phyloP scores from a whole-genome alignment of 2,888 invertebrate species.

The Tenthredo distinguenda region DNA sequence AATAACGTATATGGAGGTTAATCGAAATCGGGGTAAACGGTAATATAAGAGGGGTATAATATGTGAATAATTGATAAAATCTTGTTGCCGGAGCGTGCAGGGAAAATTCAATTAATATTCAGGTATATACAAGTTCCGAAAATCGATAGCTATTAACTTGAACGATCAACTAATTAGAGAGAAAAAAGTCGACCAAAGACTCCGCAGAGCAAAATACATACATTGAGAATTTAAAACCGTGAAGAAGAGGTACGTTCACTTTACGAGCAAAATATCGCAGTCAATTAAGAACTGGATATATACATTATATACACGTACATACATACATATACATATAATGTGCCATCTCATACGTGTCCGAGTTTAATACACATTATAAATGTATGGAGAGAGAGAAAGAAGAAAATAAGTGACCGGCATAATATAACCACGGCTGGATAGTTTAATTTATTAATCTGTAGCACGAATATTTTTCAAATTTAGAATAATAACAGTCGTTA shows the following conservation, averaged over 20 bases:
- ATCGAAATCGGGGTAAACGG: not conserved
- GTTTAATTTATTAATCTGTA: constrained; percentile 31
- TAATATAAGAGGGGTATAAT: not conserved
- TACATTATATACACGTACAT: not conserved
- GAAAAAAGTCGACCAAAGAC: not conserved
- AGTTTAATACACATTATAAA: not conserved
- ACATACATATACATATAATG: not conserved
- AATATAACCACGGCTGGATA: not conserved
- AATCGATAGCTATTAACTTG: not conserved
- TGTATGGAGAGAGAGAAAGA: not conserved
- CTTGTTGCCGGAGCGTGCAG: constrained; percentile 49
- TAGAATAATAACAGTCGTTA: constrained; percentile 17
- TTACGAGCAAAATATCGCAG: constrained; percentile 32
- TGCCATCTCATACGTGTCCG: not conserved
- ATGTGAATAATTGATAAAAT: constrained; percentile 35
- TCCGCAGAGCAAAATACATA: not conserved
- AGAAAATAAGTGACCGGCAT: not conserved
- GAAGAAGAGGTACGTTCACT: not conserved
- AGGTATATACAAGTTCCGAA: not conserved
- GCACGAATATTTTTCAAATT: constrained; percentile 32
- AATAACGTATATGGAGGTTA: too few species aligned
- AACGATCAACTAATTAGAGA: constrained; percentile 19
- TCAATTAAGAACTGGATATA: constrained; percentile 10
- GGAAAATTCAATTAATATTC: constrained; percentile 49
- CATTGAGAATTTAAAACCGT: constrained; percentile 15